Percentiles rank a stretch among this genome's conserved stretches.
Evolutionary conservation across 1,140 invertebrate genomes (phyloP).

Genomic region (Neodiprion fabricii): DNA sequence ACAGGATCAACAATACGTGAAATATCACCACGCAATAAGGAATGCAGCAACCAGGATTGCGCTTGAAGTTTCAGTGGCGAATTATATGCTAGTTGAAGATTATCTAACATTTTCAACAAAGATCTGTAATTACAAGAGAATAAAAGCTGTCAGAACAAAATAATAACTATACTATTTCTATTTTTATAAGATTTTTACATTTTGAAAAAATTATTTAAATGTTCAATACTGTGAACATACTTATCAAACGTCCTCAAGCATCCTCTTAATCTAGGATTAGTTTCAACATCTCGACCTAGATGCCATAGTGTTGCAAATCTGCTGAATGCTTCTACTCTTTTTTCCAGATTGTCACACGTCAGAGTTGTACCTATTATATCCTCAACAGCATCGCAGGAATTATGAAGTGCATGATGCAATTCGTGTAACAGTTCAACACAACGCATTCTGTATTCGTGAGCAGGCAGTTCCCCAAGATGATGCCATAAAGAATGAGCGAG

Average conservation of each 20-base stretch:
- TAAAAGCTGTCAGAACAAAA: not conserved
- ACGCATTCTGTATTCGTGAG: constrained; percentile 66
- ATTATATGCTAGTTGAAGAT: constrained; percentile 72
- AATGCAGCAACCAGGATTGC: constrained; percentile 76
- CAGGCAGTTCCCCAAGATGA: constrained; percentile 67
- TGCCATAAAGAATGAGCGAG: constrained; percentile 74
- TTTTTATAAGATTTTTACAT: constrained; percentile 7
- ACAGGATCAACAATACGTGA: constrained; percentile 81
- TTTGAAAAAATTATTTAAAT: constrained; percentile 18
- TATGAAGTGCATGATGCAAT: constrained; percentile 76
- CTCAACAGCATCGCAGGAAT: constrained; percentile 73
- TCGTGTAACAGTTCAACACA: constrained; percentile 76
- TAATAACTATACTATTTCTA: not conserved
- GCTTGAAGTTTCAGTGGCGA: constrained; percentile 74
- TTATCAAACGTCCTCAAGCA: constrained; percentile 61
- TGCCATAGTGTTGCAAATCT: constrained; percentile 83
- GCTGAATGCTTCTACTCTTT: constrained; percentile 72
- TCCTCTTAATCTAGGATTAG: constrained; percentile 56
- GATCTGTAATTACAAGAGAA: constrained; percentile 60
- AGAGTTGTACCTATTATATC: constrained; percentile 70
- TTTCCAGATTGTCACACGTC: constrained; percentile 59
- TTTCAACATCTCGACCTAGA: constrained; percentile 72
- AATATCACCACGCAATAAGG: constrained; percentile 79
- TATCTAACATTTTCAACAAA: constrained; percentile 79
- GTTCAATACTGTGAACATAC: constrained; percentile 42